A percentile compares a stretch with the other conserved stretches of the same genome.
Conservation (phyloP, 2,888 invertebrate species). For the Sussaba pulchella region DNA sequence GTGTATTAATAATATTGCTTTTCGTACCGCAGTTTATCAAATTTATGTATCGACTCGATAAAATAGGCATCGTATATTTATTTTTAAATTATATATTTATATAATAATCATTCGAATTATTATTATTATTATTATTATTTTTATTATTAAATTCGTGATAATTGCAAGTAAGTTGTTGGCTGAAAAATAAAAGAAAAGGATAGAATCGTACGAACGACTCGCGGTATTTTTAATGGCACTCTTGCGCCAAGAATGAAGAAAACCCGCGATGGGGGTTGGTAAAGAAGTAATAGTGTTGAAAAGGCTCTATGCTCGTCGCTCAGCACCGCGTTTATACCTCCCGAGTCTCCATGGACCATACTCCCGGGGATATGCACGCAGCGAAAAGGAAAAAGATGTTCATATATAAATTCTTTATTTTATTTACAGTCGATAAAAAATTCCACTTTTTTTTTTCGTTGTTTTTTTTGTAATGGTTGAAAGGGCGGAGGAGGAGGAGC, state of each 20-base stretch:
- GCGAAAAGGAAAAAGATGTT: conserved; percentile 17
- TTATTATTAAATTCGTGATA: too few species aligned
- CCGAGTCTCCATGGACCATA: conserved; percentile 29
- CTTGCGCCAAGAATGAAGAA: background rate
- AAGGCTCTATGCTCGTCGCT: conserved; percentile 63
- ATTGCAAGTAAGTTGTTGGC: too few species aligned
- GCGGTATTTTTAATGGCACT: background rate
- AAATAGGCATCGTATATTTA: too few species aligned
- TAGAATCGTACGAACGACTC: too few species aligned
- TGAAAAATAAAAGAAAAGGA: too few species aligned
- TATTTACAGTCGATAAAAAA: conserved; percentile 69
- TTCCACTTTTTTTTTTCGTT: conserved; percentile 47
- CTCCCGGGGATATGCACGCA: conserved; percentile 15
- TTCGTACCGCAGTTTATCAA: background rate
- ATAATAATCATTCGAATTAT: background rate
- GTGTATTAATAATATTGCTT: too few species aligned
- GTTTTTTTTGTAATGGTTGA: background rate
- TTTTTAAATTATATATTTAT: too few species aligned
- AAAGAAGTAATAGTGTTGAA: conserved; percentile 59
- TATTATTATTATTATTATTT: background rate
- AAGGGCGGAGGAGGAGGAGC: conserved; percentile 2
- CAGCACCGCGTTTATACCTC: conserved; percentile 53
- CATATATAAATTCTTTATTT: conserved; percentile 62
- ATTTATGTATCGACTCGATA: too few species aligned
- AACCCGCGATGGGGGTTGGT: conserved; percentile 6